Evolutionary conservation across 2,888 invertebrate genomes (phyloP).

Genomic region (Caenorhabditis wallacei): DNA sequence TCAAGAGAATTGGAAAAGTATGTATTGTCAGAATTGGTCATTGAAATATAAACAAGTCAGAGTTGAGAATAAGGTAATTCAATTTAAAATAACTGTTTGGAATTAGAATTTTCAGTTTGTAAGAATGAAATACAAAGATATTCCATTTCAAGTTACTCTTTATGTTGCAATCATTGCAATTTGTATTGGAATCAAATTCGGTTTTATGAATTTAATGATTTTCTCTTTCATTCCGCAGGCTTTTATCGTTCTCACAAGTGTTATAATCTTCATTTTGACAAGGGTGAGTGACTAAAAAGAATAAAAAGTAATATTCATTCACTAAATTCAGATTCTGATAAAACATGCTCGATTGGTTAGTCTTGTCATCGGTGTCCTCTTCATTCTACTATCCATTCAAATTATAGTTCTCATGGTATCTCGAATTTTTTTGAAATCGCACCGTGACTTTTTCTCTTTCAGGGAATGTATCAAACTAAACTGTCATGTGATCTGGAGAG

Average conservation of each 20-base stretch:
- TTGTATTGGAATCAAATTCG: constrained; percentile 40
- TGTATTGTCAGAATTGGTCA: constrained; percentile 91
- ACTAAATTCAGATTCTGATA: constrained; percentile 32
- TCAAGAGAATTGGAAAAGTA: constrained; percentile 81
- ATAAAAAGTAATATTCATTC: background rate
- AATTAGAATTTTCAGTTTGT: constrained; percentile 62
- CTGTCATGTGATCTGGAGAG: constrained; percentile 19
- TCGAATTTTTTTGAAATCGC: background rate
- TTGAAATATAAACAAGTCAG: constrained; percentile 89
- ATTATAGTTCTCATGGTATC: constrained; percentile 40
- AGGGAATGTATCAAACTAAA: constrained; percentile 39
- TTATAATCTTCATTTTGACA: constrained; percentile 34
- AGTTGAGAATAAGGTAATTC: constrained; percentile 54
- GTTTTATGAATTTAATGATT: constrained; percentile 10
- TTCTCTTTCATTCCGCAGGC: constrained; percentile 48
- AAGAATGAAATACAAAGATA: constrained; percentile 56
- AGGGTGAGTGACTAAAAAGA: constrained; percentile 3
- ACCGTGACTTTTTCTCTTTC: background rate
- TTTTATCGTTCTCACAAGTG: constrained; percentile 27
- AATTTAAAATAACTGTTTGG: no score
- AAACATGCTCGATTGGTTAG: constrained; percentile 39
- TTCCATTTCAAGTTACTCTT: constrained; percentile 47
- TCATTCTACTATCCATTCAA: constrained; percentile 47
- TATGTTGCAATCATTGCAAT: constrained; percentile 45
- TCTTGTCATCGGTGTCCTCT: constrained; percentile 35